A percentile compares a stretch with the other conserved stretches of the same genome.
Conservation (phyloP, 2,797 vertebrate species). For the Spinibarbus caldwelli region DNA sequence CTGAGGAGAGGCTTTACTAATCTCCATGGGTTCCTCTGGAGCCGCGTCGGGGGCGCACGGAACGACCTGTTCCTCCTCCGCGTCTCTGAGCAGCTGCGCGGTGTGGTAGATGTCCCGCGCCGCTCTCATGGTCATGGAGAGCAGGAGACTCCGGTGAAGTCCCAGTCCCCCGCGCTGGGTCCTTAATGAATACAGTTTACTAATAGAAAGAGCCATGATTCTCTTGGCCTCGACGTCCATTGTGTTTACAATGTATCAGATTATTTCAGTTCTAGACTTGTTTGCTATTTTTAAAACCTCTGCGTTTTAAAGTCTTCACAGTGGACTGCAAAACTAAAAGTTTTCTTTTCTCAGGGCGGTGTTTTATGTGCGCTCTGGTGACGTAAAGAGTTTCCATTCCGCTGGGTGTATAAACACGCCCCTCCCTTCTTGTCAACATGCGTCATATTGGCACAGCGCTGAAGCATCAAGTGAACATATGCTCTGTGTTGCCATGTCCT, state of each 20-base stretch:
- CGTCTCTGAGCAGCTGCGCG: slow-evolving; percentile 67
- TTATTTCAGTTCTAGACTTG: slow-evolving; percentile 14
- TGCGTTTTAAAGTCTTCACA: background rate
- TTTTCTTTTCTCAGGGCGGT: slow-evolving; percentile 61
- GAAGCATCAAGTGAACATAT: slow-evolving; percentile 22
- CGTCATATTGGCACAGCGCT: slow-evolving; percentile 13
- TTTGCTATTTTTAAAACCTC: slow-evolving; percentile 65
- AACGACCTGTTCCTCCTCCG: slow-evolving; percentile 49
- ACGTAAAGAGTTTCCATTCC: slow-evolving; percentile 77
- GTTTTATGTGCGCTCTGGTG: slow-evolving; percentile 77
- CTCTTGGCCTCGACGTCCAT: slow-evolving; percentile 91
- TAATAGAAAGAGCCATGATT: slow-evolving; percentile 87
- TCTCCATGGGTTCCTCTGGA: slow-evolving; percentile 72
- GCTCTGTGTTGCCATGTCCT: slow-evolving; percentile 17
- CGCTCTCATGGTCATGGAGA: slow-evolving; percentile 88
- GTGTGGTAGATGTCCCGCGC: slow-evolving; percentile 87
- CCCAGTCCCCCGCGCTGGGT: slow-evolving; percentile 87
- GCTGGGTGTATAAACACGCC: slow-evolving; percentile 68
- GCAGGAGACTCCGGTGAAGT: slow-evolving; percentile 87
- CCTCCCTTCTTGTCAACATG: slow-evolving; percentile 70
- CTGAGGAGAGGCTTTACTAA: slow-evolving; percentile 27
- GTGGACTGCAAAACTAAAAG: slow-evolving; percentile 56
- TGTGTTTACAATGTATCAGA: background rate
- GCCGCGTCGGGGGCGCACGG: slow-evolving; percentile 41
- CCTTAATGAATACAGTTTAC: slow-evolving; percentile 88